Evolutionary conservation across 2,797 vertebrate species (phyloP).

Genomic region (Gymnocypris eckloni): DNA sequence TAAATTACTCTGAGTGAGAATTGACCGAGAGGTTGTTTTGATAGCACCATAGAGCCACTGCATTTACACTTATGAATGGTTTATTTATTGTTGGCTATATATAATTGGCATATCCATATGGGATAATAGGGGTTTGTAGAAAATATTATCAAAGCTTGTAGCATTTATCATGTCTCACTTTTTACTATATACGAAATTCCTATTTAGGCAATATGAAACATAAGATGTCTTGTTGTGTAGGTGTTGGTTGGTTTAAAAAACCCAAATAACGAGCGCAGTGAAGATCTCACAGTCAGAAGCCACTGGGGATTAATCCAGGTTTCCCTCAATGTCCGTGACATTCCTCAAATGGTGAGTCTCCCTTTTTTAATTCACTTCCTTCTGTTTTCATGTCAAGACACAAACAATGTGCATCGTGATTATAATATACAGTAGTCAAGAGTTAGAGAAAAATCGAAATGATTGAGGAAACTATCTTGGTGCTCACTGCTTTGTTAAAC

Average conservation of each 20-base stretch:
- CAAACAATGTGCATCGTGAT: background rate
- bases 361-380: background rate
- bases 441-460: background rate
- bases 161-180: background rate
- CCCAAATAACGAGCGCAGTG: constrained; percentile 91
- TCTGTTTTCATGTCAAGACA: background rate
- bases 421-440: constrained; percentile 7
- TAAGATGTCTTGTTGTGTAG: constrained; percentile 67
- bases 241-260: constrained; percentile 92
- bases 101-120: background rate
- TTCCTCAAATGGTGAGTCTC: constrained; percentile 88
- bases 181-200: background rate
- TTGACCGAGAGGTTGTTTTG: constrained; percentile 45
- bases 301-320: constrained; percentile 96
- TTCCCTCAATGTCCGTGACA: constrained; percentile 88
- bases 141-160: background rate
- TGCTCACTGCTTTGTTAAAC: background rate
- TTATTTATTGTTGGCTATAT: constrained; percentile 15
- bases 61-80: constrained; percentile 15
- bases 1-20: constrained; percentile 50
- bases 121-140: background rate
- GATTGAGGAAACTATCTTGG: background rate
- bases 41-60: constrained; percentile 1
- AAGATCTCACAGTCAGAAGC: constrained; percentile 83
- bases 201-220: background rate